Evolutionary conservation across 2,888 invertebrate species (phyloP), one percentile per base, ranked within the genome.

Genomic region (Desoria tigrina): DNA sequence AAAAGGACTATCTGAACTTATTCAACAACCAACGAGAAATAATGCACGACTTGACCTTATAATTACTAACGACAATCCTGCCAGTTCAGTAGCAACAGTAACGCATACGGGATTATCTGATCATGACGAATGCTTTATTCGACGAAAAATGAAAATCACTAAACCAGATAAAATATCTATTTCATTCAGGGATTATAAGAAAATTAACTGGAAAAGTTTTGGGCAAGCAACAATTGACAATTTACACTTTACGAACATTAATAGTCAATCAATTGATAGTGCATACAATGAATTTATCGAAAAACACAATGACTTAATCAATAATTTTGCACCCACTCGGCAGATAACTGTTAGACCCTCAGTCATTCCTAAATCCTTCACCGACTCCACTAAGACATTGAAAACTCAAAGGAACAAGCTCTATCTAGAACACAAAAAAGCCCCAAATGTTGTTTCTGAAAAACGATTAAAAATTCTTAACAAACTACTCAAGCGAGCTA

Each of bases 131-230:
- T 24, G 6, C 3, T 21, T 24, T 9, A 51, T 51, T 24, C 3
- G 21, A 14, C 11, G 51, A 51, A 3, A 14, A 18, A 3, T 51
- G 26, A 51, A 16, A 26, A 7, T 24, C 14, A 3, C 24, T 3
- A 51, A 51, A 16, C 23, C 23, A 24, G 7, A 51, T 51, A 51
- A 51, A 26, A 51, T 4, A 51, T 11, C 14, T 6, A 24, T 51
- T 51, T 4, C 23, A 24, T 51, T 24, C 51, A 14, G 51, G 11
- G 14, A 14, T 9, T 24, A 9, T 26, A 26, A 26, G 21, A 24
- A 14, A 4, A 51, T 51, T 26, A 16, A 51, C 24, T 51, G 26
- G 51, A 24, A 51, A 26, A 51, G 24, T 24, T 51, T 51, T 24
- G 23, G 18, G 7, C 11, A 24, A 9, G 23, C 4, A 24, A 24